Percentiles rank a stretch among this genome's conserved stretches.
Conservation (phyloP, 1,140 invertebrate genomes). For the Procambarus clarkii region DNA sequence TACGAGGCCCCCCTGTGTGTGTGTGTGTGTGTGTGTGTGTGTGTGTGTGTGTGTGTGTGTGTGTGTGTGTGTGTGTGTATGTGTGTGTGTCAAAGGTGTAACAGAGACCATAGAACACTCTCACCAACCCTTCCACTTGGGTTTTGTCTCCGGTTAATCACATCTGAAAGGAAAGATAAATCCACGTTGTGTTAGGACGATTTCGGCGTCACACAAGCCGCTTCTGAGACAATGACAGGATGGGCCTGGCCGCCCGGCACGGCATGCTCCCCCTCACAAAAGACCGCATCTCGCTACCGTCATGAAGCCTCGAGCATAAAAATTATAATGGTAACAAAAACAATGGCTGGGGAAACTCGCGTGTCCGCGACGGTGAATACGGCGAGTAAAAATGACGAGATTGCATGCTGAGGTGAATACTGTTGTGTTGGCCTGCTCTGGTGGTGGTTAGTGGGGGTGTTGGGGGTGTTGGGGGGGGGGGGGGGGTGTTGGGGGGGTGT, state of each 20-base stretch:
- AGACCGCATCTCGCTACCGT: slow-evolving; percentile 27
- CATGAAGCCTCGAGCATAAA: slow-evolving; percentile 40
- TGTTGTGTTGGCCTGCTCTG: slow-evolving; percentile 32
- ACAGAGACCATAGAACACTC: background rate
- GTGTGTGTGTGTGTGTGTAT: slow-evolving; percentile 30
- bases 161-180: slow-evolving; percentile 51
- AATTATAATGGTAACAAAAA: slow-evolving; percentile 57
- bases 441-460: background rate
- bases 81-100: background rate
- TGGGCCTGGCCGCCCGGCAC: slow-evolving; percentile 5
- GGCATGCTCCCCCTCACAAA: slow-evolving; percentile 15
- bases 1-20: background rate
- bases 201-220: slow-evolving; percentile 44
- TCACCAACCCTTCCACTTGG: background rate
- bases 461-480: background rate
- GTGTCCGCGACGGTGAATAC: slow-evolving; percentile 35
- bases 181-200: slow-evolving; percentile 40
- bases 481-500: background rate
- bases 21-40: slow-evolving; percentile 38
- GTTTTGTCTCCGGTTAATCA: slow-evolving; percentile 39
- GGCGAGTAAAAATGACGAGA: slow-evolving; percentile 51
- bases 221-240: slow-evolving; percentile 43
- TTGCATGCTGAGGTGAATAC: slow-evolving; percentile 45
- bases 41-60: slow-evolving; percentile 44
- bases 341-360: slow-evolving; percentile 53